Evolutionary conservation across 2,888 invertebrate genomes (phyloP).

Genomic region (Clivina fossor): DNA sequence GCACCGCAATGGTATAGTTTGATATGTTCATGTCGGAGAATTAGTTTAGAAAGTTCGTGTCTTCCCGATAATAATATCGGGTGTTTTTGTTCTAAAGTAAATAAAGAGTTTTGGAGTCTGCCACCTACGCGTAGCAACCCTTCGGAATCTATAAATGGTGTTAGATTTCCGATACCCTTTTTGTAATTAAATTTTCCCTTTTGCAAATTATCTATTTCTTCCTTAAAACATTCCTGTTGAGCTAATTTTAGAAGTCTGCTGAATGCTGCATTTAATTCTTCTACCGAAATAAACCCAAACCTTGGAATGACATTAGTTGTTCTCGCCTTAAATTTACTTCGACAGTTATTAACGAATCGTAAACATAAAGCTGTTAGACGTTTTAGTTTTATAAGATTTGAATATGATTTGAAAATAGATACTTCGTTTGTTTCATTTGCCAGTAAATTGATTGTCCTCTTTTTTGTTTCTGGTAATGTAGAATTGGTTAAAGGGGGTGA

Average conservation of each 20-base stretch:
- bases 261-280: background rate
- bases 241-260: background rate
- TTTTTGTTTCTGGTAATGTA: background rate
- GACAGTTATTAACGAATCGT: background rate
- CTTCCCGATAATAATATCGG: background rate
- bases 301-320: no score
- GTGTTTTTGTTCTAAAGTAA: background rate
- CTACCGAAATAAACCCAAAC: background rate
- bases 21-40: background rate
- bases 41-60: background rate
- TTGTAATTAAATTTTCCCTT: background rate
- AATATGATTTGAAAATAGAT: background rate
- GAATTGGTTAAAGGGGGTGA: background rate
- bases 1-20: background rate
- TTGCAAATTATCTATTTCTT: background rate
- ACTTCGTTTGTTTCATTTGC: background rate
- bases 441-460: background rate
- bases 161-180: background rate
- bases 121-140: background rate
- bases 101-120: background rate
- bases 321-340: background rate
- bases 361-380: background rate
- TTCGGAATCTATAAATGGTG: conserved; percentile 1
- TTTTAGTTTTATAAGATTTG: background rate
- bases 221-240: background rate